Evolutionary conservation across 2,797 vertebrate genomes (phyloP).

Genomic region (Hyperoplus lanceolatus): DNA sequence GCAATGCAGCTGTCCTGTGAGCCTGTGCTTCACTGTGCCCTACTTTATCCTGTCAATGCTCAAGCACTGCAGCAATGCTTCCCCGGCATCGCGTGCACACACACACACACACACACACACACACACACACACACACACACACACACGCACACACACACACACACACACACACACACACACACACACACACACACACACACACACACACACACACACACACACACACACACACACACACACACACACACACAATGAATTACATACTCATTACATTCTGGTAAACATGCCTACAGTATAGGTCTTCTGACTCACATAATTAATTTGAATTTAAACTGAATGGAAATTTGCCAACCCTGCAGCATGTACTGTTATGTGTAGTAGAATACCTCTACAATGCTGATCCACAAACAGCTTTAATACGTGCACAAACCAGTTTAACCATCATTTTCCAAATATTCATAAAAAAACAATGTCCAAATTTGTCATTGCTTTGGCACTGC

Average conservation of each 20-base stretch:
- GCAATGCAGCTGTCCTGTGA: conserved; percentile 94
- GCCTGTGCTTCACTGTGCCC: conserved; percentile 85
- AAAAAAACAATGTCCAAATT: neutral
- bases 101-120: conserved; percentile 35
- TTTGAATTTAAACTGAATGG: conserved; percentile 42
- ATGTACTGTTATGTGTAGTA: conserved; percentile 28
- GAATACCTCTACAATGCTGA: conserved; percentile 7
- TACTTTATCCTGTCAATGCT: conserved; percentile 88
- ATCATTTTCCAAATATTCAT: neutral
- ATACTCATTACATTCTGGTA: conserved; percentile 39
- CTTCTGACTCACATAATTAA: conserved; percentile 34
- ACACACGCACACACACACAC: conserved; percentile 27
- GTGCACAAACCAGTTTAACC: neutral
- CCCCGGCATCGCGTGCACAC: conserved; percentile 50
- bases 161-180: conserved; percentile 31
- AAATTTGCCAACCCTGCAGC: conserved; percentile 51
- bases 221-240: conserved; percentile 34
- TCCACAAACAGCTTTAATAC: neutral
- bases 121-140: conserved; percentile 19
- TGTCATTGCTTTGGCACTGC: neutral
- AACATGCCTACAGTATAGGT: conserved; percentile 35
- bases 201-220: conserved; percentile 28
- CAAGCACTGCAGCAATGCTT: conserved; percentile 86
- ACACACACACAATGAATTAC: conserved; percentile 47
- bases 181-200: conserved; percentile 38